Percentiles rank a stretch among this genome's conserved stretches.
phyloP scores from a whole-genome alignment of 2,797 vertebrate genomes.

The Huso huso region DNA sequence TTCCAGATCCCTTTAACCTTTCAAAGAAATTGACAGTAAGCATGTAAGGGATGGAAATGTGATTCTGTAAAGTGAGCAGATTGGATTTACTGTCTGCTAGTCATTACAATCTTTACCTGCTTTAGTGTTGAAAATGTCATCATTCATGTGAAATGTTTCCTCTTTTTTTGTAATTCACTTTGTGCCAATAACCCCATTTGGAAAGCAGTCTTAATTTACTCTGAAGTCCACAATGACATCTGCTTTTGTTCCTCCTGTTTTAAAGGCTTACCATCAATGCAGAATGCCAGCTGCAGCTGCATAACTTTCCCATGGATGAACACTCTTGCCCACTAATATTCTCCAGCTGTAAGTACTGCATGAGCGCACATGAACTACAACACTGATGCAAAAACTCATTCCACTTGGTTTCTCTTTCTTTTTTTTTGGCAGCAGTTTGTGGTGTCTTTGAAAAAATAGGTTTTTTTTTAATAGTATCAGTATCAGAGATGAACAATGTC shows the following conservation, averaged over 20 bases:
- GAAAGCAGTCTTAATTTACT: constrained; percentile 1
- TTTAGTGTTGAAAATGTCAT: background rate
- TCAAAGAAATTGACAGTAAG: background rate
- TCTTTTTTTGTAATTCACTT: background rate
- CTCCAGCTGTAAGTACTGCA: constrained; percentile 83
- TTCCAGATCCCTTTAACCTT: too few relatives aligned
- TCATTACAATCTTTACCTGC: background rate
- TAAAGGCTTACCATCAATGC: constrained; percentile 87
- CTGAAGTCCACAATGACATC: background rate
- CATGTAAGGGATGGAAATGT: background rate
- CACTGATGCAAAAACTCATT: background rate
- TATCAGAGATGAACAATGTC: too few relatives aligned
- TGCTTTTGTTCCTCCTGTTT: constrained; percentile 16
- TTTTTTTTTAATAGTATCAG: too few relatives aligned
- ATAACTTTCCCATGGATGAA: constrained; percentile 93
- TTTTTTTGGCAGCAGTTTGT: too few relatives aligned
- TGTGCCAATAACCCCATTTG: background rate
- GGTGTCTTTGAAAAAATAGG: too few relatives aligned
- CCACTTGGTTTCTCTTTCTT: background rate
- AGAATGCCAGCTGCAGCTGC: constrained; percentile 85
- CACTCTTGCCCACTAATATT: constrained; percentile 88
- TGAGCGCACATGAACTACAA: background rate
- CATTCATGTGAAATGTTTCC: background rate
- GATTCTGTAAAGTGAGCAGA: background rate
- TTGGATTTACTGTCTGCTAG: background rate